A percentile compares a stretch with the other conserved stretches of the same genome.
Conservation (phyloP, 1,140 invertebrate species). For the Papilio dardanus region DNA sequence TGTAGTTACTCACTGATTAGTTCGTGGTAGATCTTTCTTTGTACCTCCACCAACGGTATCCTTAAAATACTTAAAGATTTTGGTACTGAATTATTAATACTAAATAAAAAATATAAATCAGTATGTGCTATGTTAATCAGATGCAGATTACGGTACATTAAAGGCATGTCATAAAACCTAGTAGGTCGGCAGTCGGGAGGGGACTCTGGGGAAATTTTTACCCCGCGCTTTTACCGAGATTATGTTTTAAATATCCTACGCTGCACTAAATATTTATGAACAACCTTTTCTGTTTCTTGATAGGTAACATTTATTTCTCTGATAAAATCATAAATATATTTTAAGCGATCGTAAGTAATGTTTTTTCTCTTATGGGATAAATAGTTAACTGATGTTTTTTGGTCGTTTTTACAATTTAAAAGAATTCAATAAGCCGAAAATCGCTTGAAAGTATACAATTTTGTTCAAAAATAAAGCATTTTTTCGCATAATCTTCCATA, state of each 20-base stretch:
- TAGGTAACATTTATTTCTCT: not conserved
- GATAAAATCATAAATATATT: not conserved
- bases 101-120: not conserved
- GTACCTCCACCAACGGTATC: no score
- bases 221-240: conserved; percentile 2
- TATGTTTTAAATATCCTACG: conserved; percentile 22
- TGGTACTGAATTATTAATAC: no score
- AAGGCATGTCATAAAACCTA: conserved; percentile 8
- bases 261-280: conserved; percentile 12
- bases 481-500: no score
- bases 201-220: conserved; percentile 12
- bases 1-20: no score
- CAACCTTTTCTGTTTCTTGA: conserved; percentile 2
- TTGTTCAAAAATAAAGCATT: no score
- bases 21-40: no score
- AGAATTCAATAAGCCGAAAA: no score
- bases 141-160: conserved; percentile 10
- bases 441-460: no score
- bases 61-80: no score
- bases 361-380: no score
- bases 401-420: no score
- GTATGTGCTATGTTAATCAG: conserved; percentile 13
- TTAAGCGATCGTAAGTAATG: not conserved
- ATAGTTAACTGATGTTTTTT: no score
- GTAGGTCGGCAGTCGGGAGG: not conserved